A percentile compares a stretch with the other conserved stretches of the same genome.
These are phyloP conservation scores for Riparia riparia DNA, from an alignment of 2,113 vertebrate species.

Conservation along the genomic window DNA sequence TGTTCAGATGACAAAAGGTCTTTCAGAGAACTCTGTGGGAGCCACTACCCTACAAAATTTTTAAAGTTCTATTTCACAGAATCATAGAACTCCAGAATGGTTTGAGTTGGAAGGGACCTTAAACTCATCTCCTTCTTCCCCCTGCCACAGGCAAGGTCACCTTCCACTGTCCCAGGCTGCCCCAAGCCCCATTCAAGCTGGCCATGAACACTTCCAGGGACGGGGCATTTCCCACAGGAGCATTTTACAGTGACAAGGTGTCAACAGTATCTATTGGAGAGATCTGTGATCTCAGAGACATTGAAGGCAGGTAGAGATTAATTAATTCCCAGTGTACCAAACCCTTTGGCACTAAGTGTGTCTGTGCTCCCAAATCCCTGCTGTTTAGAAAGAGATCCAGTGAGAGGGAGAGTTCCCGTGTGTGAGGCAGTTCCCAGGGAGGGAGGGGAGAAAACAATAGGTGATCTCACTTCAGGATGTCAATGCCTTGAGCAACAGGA, in stretches of 20 bases:
- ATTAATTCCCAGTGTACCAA: conserved; percentile 14
- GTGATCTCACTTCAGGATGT: conserved; percentile 76
- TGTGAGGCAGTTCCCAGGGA: conserved; percentile 46
- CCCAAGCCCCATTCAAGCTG: not conserved
- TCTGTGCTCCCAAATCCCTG: not conserved
- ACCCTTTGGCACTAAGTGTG: not conserved
- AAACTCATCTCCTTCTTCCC: rapidly evolving
- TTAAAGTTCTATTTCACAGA: not conserved
- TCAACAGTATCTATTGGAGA: not conserved
- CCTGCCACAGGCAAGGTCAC: not conserved
- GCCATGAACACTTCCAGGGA: not conserved
- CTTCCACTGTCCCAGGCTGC: not conserved
- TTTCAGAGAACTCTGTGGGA: not conserved
- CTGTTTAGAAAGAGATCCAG: conserved; percentile 7
- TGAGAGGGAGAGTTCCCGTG: not conserved
- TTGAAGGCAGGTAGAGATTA: not conserved
- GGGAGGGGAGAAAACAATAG: conserved; percentile 65
- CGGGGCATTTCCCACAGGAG: rapidly evolving
- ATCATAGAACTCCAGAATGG: not conserved
- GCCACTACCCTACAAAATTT: not conserved
- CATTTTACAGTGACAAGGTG: not conserved
- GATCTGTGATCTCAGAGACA: not conserved
- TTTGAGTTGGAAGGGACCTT: not conserved
- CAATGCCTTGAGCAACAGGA: conserved; percentile 73
- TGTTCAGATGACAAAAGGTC: not conserved